Evolutionary conservation across 1,140 invertebrate genomes (phyloP).

Genomic region (Lucilia sericata): DNA sequence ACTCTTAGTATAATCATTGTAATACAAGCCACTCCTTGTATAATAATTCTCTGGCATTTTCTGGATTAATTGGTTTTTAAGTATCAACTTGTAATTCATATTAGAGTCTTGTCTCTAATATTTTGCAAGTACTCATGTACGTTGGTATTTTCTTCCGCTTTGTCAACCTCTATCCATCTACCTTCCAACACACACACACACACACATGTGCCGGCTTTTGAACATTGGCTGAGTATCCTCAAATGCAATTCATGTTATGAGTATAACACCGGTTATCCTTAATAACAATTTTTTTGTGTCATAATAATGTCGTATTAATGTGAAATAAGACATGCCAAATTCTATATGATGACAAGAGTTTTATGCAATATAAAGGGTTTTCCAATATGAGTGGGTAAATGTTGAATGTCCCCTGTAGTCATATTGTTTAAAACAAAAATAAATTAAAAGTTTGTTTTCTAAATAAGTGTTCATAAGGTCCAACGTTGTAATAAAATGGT

Average conservation of each 20-base stretch:
- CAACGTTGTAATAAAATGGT: too few relatives aligned
- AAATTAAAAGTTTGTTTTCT: too few relatives aligned
- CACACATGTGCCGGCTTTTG: not conserved
- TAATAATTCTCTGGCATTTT: not conserved
- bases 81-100: not conserved
- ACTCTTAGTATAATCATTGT: not conserved
- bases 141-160: too few relatives aligned
- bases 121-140: too few relatives aligned
- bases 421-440: too few relatives aligned
- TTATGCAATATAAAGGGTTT: too few relatives aligned
- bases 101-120: not conserved
- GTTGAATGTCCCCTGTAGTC: too few relatives aligned
- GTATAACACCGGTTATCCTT: slow-evolving; percentile 11
- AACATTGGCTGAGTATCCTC: not conserved
- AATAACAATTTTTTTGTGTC: not conserved
- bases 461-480: too few relatives aligned
- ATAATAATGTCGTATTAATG: slow-evolving; percentile 3
- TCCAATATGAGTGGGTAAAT: too few relatives aligned
- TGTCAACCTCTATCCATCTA: not conserved
- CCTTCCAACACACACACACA: too few relatives aligned
- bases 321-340: slow-evolving; percentile 19
- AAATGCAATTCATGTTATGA: slow-evolving; percentile 1
- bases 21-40: not conserved
- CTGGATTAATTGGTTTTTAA: slow-evolving; percentile 14
- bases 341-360: not conserved